Evolutionary conservation across 1,140 invertebrate species (phyloP), one percentile per base, ranked within the genome.

Genomic region (Papilio polytes): DNA sequence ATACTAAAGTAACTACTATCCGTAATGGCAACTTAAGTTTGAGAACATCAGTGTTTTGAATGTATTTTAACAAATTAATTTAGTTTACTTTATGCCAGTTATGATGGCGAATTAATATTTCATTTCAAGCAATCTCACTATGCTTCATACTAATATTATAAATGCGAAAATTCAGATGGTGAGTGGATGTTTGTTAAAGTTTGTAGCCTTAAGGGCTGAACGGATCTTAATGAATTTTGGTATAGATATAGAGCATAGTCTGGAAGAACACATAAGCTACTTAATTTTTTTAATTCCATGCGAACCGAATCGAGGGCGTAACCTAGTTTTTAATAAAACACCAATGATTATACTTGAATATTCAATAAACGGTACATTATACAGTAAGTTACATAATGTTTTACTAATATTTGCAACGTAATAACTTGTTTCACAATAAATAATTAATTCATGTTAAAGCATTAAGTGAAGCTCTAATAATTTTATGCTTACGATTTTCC

Each of bases 401-500:
- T 22, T 26, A 22, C 20, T 63, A 63, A 63, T 63, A 26, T 63
- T 3, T 12, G 12, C 20, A 26, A 26, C 20, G 20, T 63, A 63
- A 63, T 26, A 63, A 63, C 20, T 63, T 63, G 59, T 63, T 63
- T 13, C 59, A 26, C 59, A 63, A 63, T 26, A 26, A 26, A 26
- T 63, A 63, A 63, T 63, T 26, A 0, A 63, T 63, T 63, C 59
- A 63, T 63, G 9, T 63, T 63, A 3, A 63, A 63, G 59, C 59
- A 12, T 63, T 63, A 63, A 63, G 59, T 63, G 22, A 63, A 63
- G 63, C 22, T 66, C 63, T 31, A 66, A 66, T 66, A 66, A 66
- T 66, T 66, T 12, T 36, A 66, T 31, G 3, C 63, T 66, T 66
- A 66, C 63, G 10, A 66, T 13, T 13, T 20, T 66, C 22, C 22